These are phyloP conservation scores for Lepilemur septentrionalis DNA, from an alignment of 2,797 vertebrate genomes.

Conservation along the genomic window DNA sequence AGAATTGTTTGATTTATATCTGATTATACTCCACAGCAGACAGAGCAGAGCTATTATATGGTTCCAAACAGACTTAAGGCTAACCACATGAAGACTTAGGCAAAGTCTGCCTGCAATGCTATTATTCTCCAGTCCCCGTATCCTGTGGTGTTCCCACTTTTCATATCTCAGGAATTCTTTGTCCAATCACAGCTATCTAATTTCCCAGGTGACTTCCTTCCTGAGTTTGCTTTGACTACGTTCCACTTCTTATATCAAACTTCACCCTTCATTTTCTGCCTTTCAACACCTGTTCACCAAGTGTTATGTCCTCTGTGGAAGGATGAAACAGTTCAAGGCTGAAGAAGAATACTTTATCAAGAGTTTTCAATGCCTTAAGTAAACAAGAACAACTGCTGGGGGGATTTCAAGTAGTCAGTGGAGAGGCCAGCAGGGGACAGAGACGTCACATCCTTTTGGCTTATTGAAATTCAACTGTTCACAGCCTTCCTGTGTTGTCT, in stretches of 20 bases:
- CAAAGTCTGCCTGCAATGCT: not conserved
- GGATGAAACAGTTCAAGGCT: not conserved
- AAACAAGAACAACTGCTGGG: not conserved
- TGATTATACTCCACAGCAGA: not conserved
- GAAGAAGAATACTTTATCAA: not conserved
- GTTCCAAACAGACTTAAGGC: not conserved
- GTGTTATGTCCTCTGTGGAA: not conserved
- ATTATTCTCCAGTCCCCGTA: too few relatives aligned
- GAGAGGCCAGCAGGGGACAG: rapidly evolving
- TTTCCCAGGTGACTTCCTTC: not conserved
- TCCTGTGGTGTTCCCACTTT: not conserved
- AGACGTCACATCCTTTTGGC: not conserved
- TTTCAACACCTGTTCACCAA: not conserved
- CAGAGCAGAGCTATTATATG: not conserved
- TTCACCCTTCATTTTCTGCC: not conserved
- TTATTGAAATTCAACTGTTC: not conserved
- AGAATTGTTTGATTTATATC: not conserved
- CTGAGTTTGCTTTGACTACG: not conserved
- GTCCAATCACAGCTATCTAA: not conserved
- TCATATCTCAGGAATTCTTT: not conserved
- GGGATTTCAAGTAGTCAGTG: not conserved
- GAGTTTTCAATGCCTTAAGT: not conserved
- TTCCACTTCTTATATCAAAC: not conserved
- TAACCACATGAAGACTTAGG: not conserved
- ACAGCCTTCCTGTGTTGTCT: not conserved